Evolutionary conservation across 1,140 invertebrate genomes (phyloP), one percentile per base, ranked within the genome.

Genomic region (Brachionus rubens): DNA sequence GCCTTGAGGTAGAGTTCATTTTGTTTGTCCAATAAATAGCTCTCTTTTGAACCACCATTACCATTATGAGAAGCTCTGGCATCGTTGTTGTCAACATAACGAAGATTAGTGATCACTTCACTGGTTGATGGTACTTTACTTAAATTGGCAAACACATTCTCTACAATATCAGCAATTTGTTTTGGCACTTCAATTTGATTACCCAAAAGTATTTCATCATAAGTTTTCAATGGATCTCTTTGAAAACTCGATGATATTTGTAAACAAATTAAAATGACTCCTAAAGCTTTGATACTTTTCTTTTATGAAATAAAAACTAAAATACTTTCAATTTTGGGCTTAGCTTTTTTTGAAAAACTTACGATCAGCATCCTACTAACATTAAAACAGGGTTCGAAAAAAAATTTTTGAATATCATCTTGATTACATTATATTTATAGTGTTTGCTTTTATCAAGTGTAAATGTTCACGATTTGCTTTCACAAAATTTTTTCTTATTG

Each of bases 171-270:
- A 16, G 54, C 16, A 16, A 59, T 59, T 16, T 59, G 28, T 3
- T 33, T 30, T 36, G 54, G 54, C 16, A 59, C 36, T 59, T 59
- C 54, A 10, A 59, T n/a, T 16, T 59, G 26, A 33, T 59, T 59
- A 19, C 36, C 54, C 1, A 59, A 9, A 21, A 26, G 54, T 33
- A 59, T 59, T 21, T 59, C 54, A 36, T 59, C 54, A 33, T 41
- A 41, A n/a, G 54, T 59, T 59, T 59, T 59, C 9, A 59, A 19
- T 33, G 54, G 10, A 24, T 28, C 52, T 36, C 28, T 16, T 16
- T 59, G 54, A 28, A 36, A 28, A n/a, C 52, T 54, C 24, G 5
- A 54, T 28, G 9, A 54, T 14, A 54, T 54, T 54, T 54, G 52
- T 14, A 30, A 10, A 26, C 28, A 54, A 54, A 54, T 26, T 28